Percentiles rank a stretch among this genome's conserved stretches.
phyloP scores from a whole-genome alignment of 2,888 invertebrate genomes.

The Apodemia duryi region DNA sequence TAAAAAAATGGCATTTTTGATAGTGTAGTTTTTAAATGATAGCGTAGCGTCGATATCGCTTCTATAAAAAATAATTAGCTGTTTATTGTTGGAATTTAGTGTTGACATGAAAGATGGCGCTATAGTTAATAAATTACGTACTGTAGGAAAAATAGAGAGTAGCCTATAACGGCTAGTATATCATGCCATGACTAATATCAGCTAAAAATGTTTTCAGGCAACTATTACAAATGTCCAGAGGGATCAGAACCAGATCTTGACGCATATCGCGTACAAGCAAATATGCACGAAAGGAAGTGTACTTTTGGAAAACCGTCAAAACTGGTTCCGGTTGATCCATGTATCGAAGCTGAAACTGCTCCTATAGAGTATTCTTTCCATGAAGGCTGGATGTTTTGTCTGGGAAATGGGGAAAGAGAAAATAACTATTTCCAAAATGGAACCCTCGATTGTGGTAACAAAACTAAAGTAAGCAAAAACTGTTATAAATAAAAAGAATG shows the following conservation, averaged over 20 bases:
- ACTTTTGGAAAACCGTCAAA: constrained; percentile 53
- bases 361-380: constrained; percentile 70
- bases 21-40: too few relatives aligned
- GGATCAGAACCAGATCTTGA: constrained; percentile 66
- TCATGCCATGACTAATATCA: too few relatives aligned
- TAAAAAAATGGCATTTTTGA: too few relatives aligned
- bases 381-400: constrained; percentile 74
- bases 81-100: too few relatives aligned
- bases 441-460: constrained; percentile 68
- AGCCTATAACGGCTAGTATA: too few relatives aligned
- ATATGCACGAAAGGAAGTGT: constrained; percentile 69
- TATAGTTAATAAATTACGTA: too few relatives aligned
- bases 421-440: constrained; percentile 69
- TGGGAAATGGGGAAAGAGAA: constrained; percentile 68
- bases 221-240: constrained; percentile 61
- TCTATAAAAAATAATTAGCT: too few relatives aligned
- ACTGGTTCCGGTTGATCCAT: constrained; percentile 58
- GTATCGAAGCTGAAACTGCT: constrained; percentile 70
- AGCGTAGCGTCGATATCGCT: too few relatives aligned
- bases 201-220: constrained; percentile 41
- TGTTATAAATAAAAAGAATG: too few relatives aligned
- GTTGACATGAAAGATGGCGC: too few relatives aligned
- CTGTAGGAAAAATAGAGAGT: too few relatives aligned
- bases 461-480: constrained; percentile 51
- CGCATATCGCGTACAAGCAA: constrained; percentile 61